Evolutionary conservation across 2,113 vertebrate genomes (phyloP).

Genomic region (Aspidoscelis tigris): DNA sequence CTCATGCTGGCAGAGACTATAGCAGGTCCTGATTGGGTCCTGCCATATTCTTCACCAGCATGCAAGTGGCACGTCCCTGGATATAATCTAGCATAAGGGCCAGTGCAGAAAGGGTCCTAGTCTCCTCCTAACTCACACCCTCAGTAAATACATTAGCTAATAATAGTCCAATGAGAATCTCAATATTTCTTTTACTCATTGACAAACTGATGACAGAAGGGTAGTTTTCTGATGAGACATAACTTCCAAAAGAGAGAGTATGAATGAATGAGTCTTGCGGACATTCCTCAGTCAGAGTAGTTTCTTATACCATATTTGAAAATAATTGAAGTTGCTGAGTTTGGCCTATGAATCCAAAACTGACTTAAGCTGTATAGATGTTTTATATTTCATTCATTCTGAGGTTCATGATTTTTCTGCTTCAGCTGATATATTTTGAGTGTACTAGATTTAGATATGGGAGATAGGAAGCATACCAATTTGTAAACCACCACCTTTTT

Average conservation of each 20-base stretch:
- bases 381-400: neutral
- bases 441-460: neutral
- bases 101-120: too few relatives aligned
- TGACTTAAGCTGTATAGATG: too few relatives aligned
- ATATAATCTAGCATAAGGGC: too few relatives aligned
- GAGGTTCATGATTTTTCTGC: neutral
- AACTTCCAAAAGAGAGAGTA: neutral
- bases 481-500: too few relatives aligned
- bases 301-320: neutral
- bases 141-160: conserved; percentile 14
- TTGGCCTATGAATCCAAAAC: neutral
- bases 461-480: neutral
- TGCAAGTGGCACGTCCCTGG: too few relatives aligned
- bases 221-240: neutral
- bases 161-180: conserved; percentile 57
- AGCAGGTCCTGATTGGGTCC: too few relatives aligned
- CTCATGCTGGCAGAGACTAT: too few relatives aligned
- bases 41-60: too few relatives aligned
- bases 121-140: too few relatives aligned
- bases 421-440: neutral
- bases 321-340: neutral
- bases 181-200: conserved; percentile 54
- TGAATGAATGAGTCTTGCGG: neutral
- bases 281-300: neutral
- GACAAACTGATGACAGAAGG: conserved; percentile 20